Evolutionary conservation across 2,888 invertebrate genomes (phyloP).

Genomic region (Drosophila meridiana): DNA sequence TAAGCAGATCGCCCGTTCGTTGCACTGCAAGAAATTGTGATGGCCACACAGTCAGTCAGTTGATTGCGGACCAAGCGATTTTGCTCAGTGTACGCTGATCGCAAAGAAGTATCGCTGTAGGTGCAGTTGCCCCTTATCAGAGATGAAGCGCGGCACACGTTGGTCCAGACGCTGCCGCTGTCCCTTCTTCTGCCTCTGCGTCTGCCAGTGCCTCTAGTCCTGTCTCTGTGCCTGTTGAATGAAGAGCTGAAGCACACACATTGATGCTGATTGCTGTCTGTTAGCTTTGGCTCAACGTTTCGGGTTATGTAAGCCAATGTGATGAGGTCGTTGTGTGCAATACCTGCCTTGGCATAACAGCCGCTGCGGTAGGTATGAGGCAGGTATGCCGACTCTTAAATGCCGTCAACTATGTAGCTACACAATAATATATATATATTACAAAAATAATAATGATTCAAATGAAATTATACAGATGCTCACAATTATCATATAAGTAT

Average conservation of each 20-base stretch:
- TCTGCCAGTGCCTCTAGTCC: constrained; percentile 26
- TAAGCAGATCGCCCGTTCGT: constrained; percentile 69
- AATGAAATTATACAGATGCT: neutral
- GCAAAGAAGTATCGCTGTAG: constrained; percentile 75
- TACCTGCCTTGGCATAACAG: constrained; percentile 29
- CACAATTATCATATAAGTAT: neutral
- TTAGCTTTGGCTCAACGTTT: constrained; percentile 44
- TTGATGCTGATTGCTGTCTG: constrained; percentile 67
- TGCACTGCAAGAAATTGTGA: constrained; percentile 66
- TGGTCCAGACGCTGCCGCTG: constrained; percentile 62
- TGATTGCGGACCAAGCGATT: constrained; percentile 30
- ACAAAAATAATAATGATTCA: neutral
- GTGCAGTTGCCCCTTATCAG: constrained; percentile 84
- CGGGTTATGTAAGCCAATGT: constrained; percentile 69
- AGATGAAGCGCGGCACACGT: constrained; percentile 81
- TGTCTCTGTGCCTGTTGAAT: constrained; percentile 38
- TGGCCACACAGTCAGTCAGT: constrained; percentile 28
- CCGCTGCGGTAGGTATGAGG: constrained; percentile 68
- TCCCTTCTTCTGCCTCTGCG: constrained; percentile 14
- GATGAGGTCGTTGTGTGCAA: constrained; percentile 52
- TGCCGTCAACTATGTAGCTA: constrained; percentile 3
- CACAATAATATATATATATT: neutral
- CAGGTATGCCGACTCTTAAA: constrained; percentile 15
- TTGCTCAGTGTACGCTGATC: constrained; percentile 61
- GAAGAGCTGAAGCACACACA: constrained; percentile 54